phyloP scores from a whole-genome alignment of 1,140 invertebrate species.

The Drosophila nasuta region DNA sequence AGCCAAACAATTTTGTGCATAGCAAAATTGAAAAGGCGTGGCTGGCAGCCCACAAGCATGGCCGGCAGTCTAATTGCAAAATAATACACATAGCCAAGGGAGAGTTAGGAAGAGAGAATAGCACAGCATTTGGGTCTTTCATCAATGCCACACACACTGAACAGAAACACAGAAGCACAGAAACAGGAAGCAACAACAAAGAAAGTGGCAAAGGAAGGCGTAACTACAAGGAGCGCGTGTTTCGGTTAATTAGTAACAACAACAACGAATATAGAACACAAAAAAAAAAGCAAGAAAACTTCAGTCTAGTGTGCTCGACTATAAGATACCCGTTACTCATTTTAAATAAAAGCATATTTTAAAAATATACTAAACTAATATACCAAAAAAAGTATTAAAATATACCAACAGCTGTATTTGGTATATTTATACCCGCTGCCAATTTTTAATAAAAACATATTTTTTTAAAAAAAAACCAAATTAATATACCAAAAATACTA shows the following conservation, averaged over 20 bases:
- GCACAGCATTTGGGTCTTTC: slow-evolving; percentile 53
- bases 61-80: slow-evolving; percentile 75
- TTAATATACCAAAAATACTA: no score
- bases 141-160: slow-evolving; percentile 69
- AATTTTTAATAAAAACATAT: no score
- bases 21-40: slow-evolving; percentile 38
- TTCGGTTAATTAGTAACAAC: slow-evolving; percentile 81
- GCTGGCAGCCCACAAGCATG: slow-evolving; percentile 25
- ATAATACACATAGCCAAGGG: slow-evolving; percentile 62
- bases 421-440: no score
- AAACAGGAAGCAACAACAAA: slow-evolving; percentile 35
- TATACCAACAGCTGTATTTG: no score
- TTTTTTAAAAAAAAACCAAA: no score
- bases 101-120: background rate
- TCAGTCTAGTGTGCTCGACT: no score
- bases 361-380: no score
- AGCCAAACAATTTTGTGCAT: slow-evolving; percentile 53
- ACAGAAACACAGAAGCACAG: background rate
- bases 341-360: no score
- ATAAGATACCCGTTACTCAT: no score
- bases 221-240: slow-evolving; percentile 76
- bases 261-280: slow-evolving; percentile 26
- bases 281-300: background rate
- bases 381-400: no score
- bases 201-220: slow-evolving; percentile 71